Base-by-base conservation (phyloP, 2,888 invertebrate species). In the Tetheella fluctuosa region DNA sequence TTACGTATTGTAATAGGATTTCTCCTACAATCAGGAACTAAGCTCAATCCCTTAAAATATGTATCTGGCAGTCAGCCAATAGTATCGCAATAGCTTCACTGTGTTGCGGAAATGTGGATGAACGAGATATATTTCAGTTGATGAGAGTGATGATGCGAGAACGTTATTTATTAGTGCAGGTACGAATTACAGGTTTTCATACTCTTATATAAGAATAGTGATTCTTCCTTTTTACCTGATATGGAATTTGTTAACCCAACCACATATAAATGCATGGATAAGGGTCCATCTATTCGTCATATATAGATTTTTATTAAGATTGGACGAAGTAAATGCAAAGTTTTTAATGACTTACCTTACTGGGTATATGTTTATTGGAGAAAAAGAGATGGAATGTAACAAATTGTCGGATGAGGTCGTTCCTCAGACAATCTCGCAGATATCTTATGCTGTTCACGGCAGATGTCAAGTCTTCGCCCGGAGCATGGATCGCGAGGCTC, bases 381-480 rank as follows among this genome's bases (percentile, higher is more conserved):
- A 98, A 98, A 91, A 97, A 97, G 59, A 98, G 86, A 85, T 98
- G 98, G 93, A 98, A 98, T 67, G 97, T 97, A 85, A 97, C 97
- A 81, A 94, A 95, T 79, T 96, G 95, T 60, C 95, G 94, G 70
- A 98, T 94, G 74, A 97, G 94, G 54, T 96, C 94, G 68, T 94
- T 94, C 23, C 94, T 94, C 65, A 94, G 92, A 85, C 98, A 98
- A 81, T 96, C 96, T 63, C 97, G 94, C 64, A 97, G 94, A 87
- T 96, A 97, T 70, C 96, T 95, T 81, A 98, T 97, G 79, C 97
- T 95, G 79, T 96, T 95, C 70, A 98, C 86, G 0, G 98, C 96
- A 25, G 95, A 95, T 60, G 94, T 89, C 83, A 98, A 95, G 88
- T 98, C 98, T 2, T 94, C 94, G 58, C 98, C 98, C 0, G 98